These are phyloP conservation scores for Venusia cambrica DNA, from an alignment of 2,888 invertebrate species.

Conservation along the genomic window DNA sequence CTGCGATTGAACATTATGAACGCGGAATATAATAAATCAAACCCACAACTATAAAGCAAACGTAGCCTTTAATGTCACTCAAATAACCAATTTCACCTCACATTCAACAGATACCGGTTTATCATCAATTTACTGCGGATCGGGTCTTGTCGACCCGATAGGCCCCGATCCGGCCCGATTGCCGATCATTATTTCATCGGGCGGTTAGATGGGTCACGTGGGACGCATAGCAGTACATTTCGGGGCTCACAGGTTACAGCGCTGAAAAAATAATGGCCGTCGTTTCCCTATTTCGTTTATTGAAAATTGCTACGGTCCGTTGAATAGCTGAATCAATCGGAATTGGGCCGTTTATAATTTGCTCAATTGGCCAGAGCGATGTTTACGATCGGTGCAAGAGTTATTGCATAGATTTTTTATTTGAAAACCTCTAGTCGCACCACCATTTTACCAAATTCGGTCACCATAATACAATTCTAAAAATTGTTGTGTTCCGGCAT, in stretches of 20 bases:
- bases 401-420: too few species aligned
- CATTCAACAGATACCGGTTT: constrained; percentile 62
- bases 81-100: constrained; percentile 33
- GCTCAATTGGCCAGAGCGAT: too few species aligned
- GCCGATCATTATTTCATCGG: constrained; percentile 67
- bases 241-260: constrained; percentile 39
- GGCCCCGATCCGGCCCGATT: constrained; percentile 36
- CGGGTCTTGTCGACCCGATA: constrained; percentile 31
- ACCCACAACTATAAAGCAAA: constrained; percentile 18
- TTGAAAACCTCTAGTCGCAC: too few species aligned
- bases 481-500: too few species aligned
- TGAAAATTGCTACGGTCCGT: constrained; percentile 40
- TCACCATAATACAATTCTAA: too few species aligned
- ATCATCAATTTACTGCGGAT: constrained; percentile 53
- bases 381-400: too few species aligned
- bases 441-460: too few species aligned
- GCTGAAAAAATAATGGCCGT: constrained; percentile 44
- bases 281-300: constrained; percentile 42
- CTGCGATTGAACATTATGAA: too few species aligned
- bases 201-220: constrained; percentile 48
- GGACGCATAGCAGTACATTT: constrained; percentile 54
- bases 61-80: constrained; percentile 22
- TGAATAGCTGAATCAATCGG: constrained; percentile 25
- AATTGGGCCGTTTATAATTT: constrained; percentile 11
- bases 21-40: constrained; percentile 23